Evolutionary conservation across 2,113 vertebrate genomes (phyloP), one percentile per base, ranked within the genome.

Genomic region (Callithrix jacchus): DNA sequence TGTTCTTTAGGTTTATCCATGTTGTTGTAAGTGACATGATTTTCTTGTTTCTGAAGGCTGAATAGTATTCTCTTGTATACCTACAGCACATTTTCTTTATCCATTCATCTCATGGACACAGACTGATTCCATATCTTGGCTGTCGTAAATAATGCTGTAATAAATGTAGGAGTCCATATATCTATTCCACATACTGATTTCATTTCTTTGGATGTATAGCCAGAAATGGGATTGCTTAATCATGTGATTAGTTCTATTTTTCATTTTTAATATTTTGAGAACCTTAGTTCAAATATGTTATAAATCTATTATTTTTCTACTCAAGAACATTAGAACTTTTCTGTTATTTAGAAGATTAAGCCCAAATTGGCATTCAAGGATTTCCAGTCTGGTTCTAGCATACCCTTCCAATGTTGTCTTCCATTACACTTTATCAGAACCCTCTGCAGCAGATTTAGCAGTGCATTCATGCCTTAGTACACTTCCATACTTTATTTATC

Each of bases 301-400:
- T 70, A 92, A 92, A 71, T 76, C 18, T 8, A 89, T 87, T 82
- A 32, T 68, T 80, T 35, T 79, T 80, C 35, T 52, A 68, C 20
- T 86, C 9, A 94, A 52, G 56, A 94, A 96, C 88, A 68, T 68
- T 80, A 89, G 32, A 96, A 92, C 47, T 80, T 92, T 40, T n/a
- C 18, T 76, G 13, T 92, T 94, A 68, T 68, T 92, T 97, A 49
- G 77, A 56, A 94, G 37, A 84, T 42, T 35, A 80, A 85, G 64
- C 3, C 5, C 21, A 68, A 89, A 70, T 13, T 79, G 73, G 73
- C 66, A 92, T 94, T 76, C 52, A 92, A 37, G 37, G 42, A 73
- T 88, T 84, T 87, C 70, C 8, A 77, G 30, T 82, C 49, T 86
- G 30, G 8, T 87, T 93, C 47, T 14, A 71, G 76, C 21, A 93